Base-by-base conservation (phyloP, 2,888 invertebrate genomes). In the Sphaerophoria taeniata region DNA sequence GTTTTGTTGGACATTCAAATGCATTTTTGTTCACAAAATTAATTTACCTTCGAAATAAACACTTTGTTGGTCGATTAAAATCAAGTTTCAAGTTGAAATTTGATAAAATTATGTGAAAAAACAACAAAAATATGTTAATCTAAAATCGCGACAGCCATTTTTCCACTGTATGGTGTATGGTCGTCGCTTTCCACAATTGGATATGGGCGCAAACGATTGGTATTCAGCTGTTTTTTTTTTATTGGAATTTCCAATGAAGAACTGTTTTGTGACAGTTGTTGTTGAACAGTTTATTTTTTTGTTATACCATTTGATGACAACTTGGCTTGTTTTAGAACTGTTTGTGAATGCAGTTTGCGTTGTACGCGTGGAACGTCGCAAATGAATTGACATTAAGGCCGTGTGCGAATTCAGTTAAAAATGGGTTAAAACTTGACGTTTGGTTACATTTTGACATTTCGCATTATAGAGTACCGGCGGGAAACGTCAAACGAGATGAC, bases 221-320 rank as follows among this genome's bases (percentile, higher is more conserved):
- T 86, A 70, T 86, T 86, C 82, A 86, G 77, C 82, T 86, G 86
- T 86, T 81, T 49, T 86, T 81, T 86, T 70, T 76, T 79, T 58
- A 49, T 16, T 49, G 16, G 16, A 31, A 33, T 24, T 61, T 55
- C 53, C 74, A 75, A 7, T 65, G 34, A 58, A 49, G 49, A 34
- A 53, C 16, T 39, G n/a, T 60, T 53, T 69, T 69, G 31, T 58
- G 58, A 71, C 58, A 60, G 34, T 36, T 56, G n/a, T n/a, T n/a
- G n/a, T n/a, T 56, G 58, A 56, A 14, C 36, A 9, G 55, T 47
- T 45, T 45, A n/a, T 53, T 78, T 16, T 2, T 9, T 43, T 6
- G 4, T 72, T 82, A 65, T 53, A 72, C 77, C 7, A 53, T 33
- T 45, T 39, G 4, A 0, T 61, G 61, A 61, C 31, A 16, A 12